phyloP scores from a whole-genome alignment of 1,140 invertebrate species.

The Pseudomyrmex concolor region DNA sequence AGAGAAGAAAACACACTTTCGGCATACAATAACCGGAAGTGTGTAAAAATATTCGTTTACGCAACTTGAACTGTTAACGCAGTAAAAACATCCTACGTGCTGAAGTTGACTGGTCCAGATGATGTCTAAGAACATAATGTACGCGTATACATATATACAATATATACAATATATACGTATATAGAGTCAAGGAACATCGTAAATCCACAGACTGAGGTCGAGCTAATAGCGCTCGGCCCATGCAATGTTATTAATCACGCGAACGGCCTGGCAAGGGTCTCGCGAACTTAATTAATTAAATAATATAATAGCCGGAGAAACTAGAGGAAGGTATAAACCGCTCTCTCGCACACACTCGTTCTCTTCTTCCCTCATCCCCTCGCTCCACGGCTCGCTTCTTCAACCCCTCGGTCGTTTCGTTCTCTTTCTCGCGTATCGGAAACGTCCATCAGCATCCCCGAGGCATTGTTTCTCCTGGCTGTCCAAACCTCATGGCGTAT shows the following conservation, averaged over 20 bases:
- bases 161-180: slow-evolving; percentile 38
- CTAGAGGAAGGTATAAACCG: slow-evolving; percentile 68
- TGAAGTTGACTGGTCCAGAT: slow-evolving; percentile 62
- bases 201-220: slow-evolving; percentile 73
- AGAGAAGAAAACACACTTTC: background rate
- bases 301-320: slow-evolving; percentile 80
- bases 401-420: slow-evolving; percentile 43
- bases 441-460: slow-evolving; percentile 82
- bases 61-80: slow-evolving; percentile 12
- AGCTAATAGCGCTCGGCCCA: slow-evolving; percentile 69
- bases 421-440: slow-evolving; percentile 78
- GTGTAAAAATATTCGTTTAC: slow-evolving; percentile 43
- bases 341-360: slow-evolving; percentile 49
- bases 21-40: background rate
- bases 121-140: slow-evolving; percentile 66
- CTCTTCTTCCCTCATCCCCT: background rate
- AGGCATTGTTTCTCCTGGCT: slow-evolving; percentile 80
- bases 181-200: slow-evolving; percentile 64
- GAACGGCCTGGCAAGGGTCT: slow-evolving; percentile 75
- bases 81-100: slow-evolving; percentile 53
- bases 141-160: slow-evolving; percentile 32
- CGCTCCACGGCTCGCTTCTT: slow-evolving; percentile 57
- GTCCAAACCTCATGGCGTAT: slow-evolving; percentile 72
- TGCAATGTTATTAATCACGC: slow-evolving; percentile 81
- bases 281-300: slow-evolving; percentile 83